Base-by-base conservation (phyloP, 2,113 vertebrate genomes). In the Theristicus caerulescens region DNA sequence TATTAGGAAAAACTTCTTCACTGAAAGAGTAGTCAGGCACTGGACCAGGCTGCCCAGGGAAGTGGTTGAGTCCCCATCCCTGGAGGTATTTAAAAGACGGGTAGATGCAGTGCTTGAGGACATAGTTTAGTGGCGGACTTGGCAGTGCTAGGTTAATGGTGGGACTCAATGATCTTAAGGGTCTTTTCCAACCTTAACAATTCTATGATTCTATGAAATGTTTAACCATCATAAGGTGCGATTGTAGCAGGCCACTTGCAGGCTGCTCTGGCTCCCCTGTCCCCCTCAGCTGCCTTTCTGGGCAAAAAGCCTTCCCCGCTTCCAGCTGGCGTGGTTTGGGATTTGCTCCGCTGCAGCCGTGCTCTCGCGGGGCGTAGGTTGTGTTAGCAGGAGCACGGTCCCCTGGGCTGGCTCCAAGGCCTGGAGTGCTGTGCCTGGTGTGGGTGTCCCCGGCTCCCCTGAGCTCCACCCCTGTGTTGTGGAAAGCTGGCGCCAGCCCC, bases 401-500 rank as follows among this genome's bases (percentile, higher is more conserved):
- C 0, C 64, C 4, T 1, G 40, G 57, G 5, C 47, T 26, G 27
- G 19, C 61, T 18, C 31, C 3, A 6, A 10, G 32, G 13, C 5
- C 38, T 42, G 46, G 7, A 14, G 46, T 19, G 58, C 61, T 57
- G 34, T n/a, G 29, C 55, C 29, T 17, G 49, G 10, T 6, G 24
- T 8, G 16, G 13, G 10, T 21, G 47, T 25, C 14, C 29, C 42
- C 2, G 1, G 7, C 6, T n/a, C 31, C 61, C 34, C 31, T 1
- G 5, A n/a, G 47, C 26, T 34, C 38, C 14, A 20, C 31, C 57
- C 38, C 38, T 11, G 47, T 16, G 22, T 13, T 7, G 3, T 6
- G 8, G 78, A 44, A 58, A 61, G 27, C 49, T 0, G 0, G 13
- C 2, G 5, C 42, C 27, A 40, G 62, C 26, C 47, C 19, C 7